Conservation (phyloP, 2,797 vertebrate species). For the Sebastes nivosus region DNA sequence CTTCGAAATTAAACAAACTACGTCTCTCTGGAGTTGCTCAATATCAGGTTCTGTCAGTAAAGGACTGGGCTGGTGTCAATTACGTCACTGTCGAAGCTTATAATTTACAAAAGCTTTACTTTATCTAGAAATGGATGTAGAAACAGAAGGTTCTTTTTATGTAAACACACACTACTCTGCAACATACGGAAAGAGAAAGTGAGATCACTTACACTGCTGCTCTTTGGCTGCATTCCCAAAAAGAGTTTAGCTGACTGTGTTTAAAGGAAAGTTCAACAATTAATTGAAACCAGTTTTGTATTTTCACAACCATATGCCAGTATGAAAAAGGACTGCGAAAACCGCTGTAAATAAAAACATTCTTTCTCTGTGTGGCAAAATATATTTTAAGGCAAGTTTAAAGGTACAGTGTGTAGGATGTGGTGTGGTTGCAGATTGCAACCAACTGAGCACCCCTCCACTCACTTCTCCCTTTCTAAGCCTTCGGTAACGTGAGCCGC, state of each 20-base stretch:
- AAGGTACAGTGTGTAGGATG: too few relatives aligned
- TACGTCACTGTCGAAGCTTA: neutral
- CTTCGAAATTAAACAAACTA: slow-evolving; percentile 14
- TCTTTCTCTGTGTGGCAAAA: neutral
- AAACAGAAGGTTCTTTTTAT: neutral
- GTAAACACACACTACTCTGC: neutral
- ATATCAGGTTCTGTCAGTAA: neutral
- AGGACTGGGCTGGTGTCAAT: neutral
- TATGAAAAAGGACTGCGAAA: neutral
- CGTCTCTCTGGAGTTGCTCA: neutral
- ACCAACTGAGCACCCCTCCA: too few relatives aligned
- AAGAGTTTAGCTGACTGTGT: neutral
- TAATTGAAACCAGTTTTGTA: neutral
- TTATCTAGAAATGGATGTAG: neutral
- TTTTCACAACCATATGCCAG: neutral
- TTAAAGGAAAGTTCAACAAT: neutral
- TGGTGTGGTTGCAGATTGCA: too few relatives aligned
- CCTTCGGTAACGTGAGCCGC: too few relatives aligned
- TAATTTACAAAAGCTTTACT: neutral
- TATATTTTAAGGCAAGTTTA: too few relatives aligned
- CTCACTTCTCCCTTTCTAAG: too few relatives aligned
- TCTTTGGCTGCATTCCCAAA: neutral
- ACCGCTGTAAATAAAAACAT: neutral
- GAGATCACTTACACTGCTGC: neutral
- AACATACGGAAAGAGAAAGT: neutral